Evolutionary conservation across 53 echinoderm and acorn worm genomes (phyloP).

Genomic region (Hippasteria phrygiana): DNA sequence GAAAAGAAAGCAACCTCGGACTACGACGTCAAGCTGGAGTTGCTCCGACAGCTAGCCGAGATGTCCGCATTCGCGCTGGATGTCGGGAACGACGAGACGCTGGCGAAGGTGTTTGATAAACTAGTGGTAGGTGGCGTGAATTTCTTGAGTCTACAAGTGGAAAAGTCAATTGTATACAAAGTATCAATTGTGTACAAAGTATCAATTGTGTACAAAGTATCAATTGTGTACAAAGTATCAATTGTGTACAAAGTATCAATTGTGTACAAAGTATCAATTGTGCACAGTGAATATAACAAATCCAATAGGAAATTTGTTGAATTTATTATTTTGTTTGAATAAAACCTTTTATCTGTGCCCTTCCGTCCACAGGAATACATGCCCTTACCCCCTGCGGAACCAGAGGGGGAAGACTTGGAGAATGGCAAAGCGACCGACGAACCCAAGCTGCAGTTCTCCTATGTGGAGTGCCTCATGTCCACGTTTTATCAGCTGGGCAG

Average conservation of each 20-base stretch:
- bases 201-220: too few relatives aligned
- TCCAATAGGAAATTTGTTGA: too few relatives aligned
- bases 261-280: too few relatives aligned
- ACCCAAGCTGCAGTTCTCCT: slow-evolving; percentile 95
- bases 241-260: too few relatives aligned
- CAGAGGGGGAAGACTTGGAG: slow-evolving; percentile 69
- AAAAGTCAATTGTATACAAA: too few relatives aligned
- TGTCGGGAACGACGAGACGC: slow-evolving; percentile 30
- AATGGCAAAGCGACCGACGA: slow-evolving; percentile 64
- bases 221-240: too few relatives aligned
- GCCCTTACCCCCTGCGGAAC: slow-evolving; percentile 91
- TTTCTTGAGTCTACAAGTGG: too few relatives aligned
- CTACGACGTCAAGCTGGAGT: slow-evolving; percentile 77
- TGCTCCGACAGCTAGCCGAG: slow-evolving; percentile 83
- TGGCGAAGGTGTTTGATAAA: slow-evolving; percentile 69
- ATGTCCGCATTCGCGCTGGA: slow-evolving; percentile 78
- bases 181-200: too few relatives aligned
- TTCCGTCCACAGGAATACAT: slow-evolving; percentile 82
- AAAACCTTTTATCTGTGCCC: too few relatives aligned
- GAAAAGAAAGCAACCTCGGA: slow-evolving; percentile 57
- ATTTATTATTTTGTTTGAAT: too few relatives aligned
- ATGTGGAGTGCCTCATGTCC: slow-evolving; percentile 96
- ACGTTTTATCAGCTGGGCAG: slow-evolving; percentile 89
- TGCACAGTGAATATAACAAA: too few relatives aligned
- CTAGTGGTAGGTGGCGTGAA: slow-evolving; percentile 85